Base-by-base conservation (phyloP, 2,113 vertebrate genomes). In the Toxotes jaculatrix region DNA sequence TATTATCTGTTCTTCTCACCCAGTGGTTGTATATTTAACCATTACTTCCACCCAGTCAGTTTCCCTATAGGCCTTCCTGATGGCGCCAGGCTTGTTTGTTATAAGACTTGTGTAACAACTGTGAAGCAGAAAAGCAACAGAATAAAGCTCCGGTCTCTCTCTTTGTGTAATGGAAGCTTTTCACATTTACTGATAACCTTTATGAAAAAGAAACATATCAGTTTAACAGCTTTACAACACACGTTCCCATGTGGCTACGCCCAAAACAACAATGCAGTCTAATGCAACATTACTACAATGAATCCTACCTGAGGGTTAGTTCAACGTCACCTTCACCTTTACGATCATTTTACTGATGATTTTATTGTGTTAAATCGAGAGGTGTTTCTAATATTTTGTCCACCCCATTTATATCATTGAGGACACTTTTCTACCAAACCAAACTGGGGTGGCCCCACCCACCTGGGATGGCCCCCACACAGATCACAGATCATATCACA, bases 41-140 rank as follows among this genome's bases (percentile, higher is more conserved):
- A 75, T 62, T 56, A 70, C n/a, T 42, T 65, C 74, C 49, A 76
- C 59, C 47, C 31, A 23, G 27, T 53, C 64, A 23, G 49, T 3
- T 19, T 27, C 45, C 38, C 34, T 12, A 0, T 19, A 32, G 51
- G 38, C 10, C 19, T 68, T 19, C 34, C 11, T 55, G 23, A 68
- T 55, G 64, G 42, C 7, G n/a, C 78, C 78, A 59, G 53, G n/a
- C 61, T 17, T 45, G 45, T 74, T 74, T 81, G 61, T 56, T 9
- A 14, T 12, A 4, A 80, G 10, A 47, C 51, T 11, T 51, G 51
- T 32, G 42, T 7, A 32, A 60, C n/a, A 59, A 14, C 31, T 57
- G 36, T 32, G 45, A 10, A 77, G 42, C 63, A 51, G 57, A 43
- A 69, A 53, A 69, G n/a, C 16, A 36, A 45, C 47, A 56, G n/a